Evolutionary conservation across 30 jellyfish, hydroid and myxozoan species (phyloP).

Genomic region (Aurelia aurita): DNA sequence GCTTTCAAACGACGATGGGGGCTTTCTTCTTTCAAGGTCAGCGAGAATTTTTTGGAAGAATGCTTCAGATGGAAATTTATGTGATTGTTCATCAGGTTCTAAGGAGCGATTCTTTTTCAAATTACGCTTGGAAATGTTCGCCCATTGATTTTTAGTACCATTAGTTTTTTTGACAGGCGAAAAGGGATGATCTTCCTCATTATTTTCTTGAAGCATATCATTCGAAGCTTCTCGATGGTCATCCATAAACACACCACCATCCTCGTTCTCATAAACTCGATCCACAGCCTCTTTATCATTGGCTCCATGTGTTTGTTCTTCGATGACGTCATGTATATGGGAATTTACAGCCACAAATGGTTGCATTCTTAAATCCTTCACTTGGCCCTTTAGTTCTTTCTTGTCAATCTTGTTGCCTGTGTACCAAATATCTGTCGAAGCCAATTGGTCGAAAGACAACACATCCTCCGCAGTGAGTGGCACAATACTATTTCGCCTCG

Average conservation of each 20-base stretch:
- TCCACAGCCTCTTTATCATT: background rate
- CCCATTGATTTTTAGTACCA: background rate
- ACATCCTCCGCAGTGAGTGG: constrained; percentile 39
- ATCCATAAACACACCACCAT: background rate
- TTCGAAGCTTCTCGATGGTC: background rate
- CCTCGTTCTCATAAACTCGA: background rate
- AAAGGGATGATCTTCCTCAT: background rate
- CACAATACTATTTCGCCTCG: constrained; percentile 7
- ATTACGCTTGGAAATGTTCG: background rate
- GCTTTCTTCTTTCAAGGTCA: constrained; percentile 24
- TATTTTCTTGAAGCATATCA: background rate
- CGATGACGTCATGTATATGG: background rate
- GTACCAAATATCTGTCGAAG: background rate
- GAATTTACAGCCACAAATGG: too few species aligned
- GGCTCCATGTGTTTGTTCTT: background rate
- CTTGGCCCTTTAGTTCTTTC: background rate
- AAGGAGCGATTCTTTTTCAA: background rate
- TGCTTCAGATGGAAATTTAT: constrained; percentile 26
- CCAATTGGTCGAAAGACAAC: constrained; percentile 1
- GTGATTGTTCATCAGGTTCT: background rate
- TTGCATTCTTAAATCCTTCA: too few species aligned
- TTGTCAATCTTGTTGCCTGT: background rate
- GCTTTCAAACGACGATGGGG: constrained; percentile 8
- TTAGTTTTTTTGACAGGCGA: background rate
- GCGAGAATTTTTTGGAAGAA: constrained; percentile 29